Percentiles rank a stretch among this genome's conserved stretches.
phyloP scores from a whole-genome alignment of 2,797 vertebrate genomes.

The Pangasius macronema region DNA sequence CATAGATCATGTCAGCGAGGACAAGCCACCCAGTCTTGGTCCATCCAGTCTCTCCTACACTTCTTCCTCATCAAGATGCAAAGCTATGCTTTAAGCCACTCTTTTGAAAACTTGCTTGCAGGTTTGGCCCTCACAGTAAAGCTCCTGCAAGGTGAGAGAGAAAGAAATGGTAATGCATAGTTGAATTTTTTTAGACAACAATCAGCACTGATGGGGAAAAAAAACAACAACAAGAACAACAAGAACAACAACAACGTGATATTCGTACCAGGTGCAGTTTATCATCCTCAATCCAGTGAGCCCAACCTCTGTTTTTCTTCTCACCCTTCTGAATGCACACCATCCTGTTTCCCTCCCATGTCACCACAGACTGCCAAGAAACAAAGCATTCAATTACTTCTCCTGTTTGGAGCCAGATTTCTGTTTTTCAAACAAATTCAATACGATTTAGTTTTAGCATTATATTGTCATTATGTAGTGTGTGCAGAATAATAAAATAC shows the following conservation, averaged over 20 bases:
- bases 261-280: conserved; percentile 83
- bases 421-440: not conserved
- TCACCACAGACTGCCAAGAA: conserved; percentile 79
- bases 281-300: conserved; percentile 87
- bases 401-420: not conserved
- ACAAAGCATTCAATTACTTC: conserved; percentile 5
- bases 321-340: conserved; percentile 84
- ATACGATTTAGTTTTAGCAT: not conserved
- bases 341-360: conserved; percentile 82
- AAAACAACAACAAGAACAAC: not conserved
- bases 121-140: conserved; percentile 85
- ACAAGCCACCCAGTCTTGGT: not conserved
- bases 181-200: not conserved
- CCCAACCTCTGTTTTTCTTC: conserved; percentile 89
- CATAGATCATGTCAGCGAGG: not conserved
- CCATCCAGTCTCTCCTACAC: conserved; percentile 12
- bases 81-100: conserved; percentile 47
- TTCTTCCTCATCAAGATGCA: not conserved
- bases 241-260: not conserved
- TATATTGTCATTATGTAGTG: not conserved
- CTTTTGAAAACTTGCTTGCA: conserved; percentile 85
- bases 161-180: not conserved
- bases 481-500: not conserved
- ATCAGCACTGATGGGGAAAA: not conserved
- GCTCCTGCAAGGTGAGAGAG: conserved; percentile 70